These are phyloP conservation scores for Thymelicus acteon DNA, from an alignment of 2,888 invertebrate genomes.

Conservation along the genomic window DNA sequence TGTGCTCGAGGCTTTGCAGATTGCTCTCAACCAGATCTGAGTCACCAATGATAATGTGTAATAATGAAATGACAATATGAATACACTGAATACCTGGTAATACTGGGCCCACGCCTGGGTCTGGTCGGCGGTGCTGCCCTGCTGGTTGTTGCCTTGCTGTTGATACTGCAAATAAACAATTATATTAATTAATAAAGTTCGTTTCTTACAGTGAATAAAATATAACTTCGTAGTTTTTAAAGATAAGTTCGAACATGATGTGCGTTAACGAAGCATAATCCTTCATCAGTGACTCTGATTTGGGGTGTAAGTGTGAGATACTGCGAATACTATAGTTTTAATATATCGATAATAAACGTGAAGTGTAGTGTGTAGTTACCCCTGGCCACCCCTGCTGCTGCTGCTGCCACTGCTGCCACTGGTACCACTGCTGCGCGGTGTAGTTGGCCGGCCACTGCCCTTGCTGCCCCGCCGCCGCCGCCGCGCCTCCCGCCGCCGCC, in stretches of 20 bases:
- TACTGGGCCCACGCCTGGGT: constrained; percentile 80
- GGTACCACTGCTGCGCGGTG: constrained; percentile 78
- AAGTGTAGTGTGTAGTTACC: constrained; percentile 47
- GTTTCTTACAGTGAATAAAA: no score
- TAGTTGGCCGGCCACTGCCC: constrained; percentile 68
- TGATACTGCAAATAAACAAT: constrained; percentile 46
- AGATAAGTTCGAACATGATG: no score
- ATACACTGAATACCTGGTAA: constrained; percentile 70
- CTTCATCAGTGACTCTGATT: no score
- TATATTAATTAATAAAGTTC: constrained; percentile 4
- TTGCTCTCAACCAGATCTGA: no score
- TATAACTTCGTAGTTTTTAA: no score
- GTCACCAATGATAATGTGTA: background rate
- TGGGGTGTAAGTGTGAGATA: no score
- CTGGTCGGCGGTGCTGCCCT: constrained; percentile 55
- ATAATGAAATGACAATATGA: no score
- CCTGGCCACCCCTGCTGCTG: constrained; percentile 73
- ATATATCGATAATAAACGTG: no score
- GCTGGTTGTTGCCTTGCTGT: constrained; percentile 56
- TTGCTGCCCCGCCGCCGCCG: constrained; percentile 39
- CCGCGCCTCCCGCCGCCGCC: constrained; percentile 42
- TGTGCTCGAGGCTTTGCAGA: no score
- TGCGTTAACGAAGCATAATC: no score
- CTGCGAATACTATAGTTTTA: no score
- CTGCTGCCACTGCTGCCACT: constrained; percentile 81